Evolutionary conservation across 2,888 invertebrate species (phyloP).

Genomic region (Crossocerus cetratus): DNA sequence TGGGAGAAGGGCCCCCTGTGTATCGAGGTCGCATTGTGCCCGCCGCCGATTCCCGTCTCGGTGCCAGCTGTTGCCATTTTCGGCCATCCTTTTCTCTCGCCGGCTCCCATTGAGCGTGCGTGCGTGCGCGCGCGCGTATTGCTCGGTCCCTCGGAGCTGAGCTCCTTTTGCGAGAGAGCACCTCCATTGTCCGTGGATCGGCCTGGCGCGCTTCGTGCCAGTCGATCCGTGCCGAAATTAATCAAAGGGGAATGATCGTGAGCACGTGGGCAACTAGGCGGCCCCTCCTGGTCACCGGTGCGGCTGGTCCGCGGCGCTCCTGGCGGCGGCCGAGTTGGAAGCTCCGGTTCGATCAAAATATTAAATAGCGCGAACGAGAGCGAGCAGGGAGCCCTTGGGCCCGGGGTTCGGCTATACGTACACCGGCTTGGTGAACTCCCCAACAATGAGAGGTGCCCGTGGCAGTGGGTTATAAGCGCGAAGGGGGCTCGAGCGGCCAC

Average conservation of each 20-base stretch:
- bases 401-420: neutral
- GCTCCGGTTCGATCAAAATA: constrained; percentile 66
- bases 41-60: constrained; percentile 50
- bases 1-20: constrained; percentile 30
- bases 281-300: constrained; percentile 21
- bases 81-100: constrained; percentile 9
- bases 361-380: constrained; percentile 68
- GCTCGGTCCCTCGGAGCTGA: neutral
- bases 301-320: too few species aligned
- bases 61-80: constrained; percentile 61
- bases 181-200: constrained; percentile 52
- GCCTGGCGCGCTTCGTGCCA: constrained; percentile 41
- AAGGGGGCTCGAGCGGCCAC: constrained; percentile 15
- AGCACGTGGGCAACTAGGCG: constrained; percentile 57
- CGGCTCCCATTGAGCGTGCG: constrained; percentile 9
- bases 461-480: constrained; percentile 23
- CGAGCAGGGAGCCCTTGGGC: constrained; percentile 39
- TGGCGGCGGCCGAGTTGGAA: constrained; percentile 24
- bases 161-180: constrained; percentile 30
- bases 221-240: constrained; percentile 59
- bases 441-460: constrained; percentile 42
- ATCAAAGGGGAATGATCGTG: constrained; percentile 63
- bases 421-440: constrained; percentile 26
- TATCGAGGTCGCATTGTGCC: constrained; percentile 51
- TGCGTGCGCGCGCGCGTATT: too few species aligned